phyloP scores from a whole-genome alignment of 2,888 invertebrate species.

The Monochamus alternatus region DNA sequence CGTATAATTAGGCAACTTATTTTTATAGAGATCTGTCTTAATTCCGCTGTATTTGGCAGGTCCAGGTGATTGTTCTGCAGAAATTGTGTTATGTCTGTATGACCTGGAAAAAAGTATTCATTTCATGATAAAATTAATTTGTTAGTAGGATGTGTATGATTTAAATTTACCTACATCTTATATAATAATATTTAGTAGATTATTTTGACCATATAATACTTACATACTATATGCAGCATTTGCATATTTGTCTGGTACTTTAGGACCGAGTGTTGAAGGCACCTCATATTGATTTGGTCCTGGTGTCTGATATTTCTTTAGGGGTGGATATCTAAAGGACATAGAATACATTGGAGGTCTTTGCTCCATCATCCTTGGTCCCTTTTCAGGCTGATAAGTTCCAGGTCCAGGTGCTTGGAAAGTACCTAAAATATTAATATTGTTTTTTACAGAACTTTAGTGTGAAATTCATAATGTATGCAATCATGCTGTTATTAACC shows the following conservation, averaged over 20 bases:
- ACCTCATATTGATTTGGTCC: slow-evolving; percentile 77
- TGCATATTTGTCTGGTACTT: slow-evolving; percentile 72
- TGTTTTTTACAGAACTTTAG: not conserved
- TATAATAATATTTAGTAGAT: not conserved
- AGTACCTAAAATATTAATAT: slow-evolving; percentile 10
- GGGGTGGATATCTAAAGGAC: slow-evolving; percentile 68
- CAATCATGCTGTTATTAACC: too few relatives aligned
- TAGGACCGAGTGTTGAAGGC: slow-evolving; percentile 72
- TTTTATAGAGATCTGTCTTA: slow-evolving; percentile 60
- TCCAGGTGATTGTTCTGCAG: slow-evolving; percentile 64
- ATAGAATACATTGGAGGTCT: slow-evolving; percentile 76
- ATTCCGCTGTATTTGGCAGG: slow-evolving; percentile 68
- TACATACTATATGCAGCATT: slow-evolving; percentile 73
- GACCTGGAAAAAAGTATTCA: slow-evolving; percentile 48
- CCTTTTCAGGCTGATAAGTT: slow-evolving; percentile 77
- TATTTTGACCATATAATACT: slow-evolving; percentile 1
- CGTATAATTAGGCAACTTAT: slow-evolving; percentile 62
- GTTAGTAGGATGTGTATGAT: not conserved
- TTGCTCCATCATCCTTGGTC: slow-evolving; percentile 72
- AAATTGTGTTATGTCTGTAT: slow-evolving; percentile 56
- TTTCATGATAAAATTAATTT: not conserved
- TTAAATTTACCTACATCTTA: too few relatives aligned
- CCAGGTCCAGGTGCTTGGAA: slow-evolving; percentile 77
- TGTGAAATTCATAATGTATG: not conserved
- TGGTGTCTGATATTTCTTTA: slow-evolving; percentile 68